These are phyloP conservation scores for Silurus meridionalis DNA, from an alignment of 2,113 vertebrate species.

Conservation along the genomic window DNA sequence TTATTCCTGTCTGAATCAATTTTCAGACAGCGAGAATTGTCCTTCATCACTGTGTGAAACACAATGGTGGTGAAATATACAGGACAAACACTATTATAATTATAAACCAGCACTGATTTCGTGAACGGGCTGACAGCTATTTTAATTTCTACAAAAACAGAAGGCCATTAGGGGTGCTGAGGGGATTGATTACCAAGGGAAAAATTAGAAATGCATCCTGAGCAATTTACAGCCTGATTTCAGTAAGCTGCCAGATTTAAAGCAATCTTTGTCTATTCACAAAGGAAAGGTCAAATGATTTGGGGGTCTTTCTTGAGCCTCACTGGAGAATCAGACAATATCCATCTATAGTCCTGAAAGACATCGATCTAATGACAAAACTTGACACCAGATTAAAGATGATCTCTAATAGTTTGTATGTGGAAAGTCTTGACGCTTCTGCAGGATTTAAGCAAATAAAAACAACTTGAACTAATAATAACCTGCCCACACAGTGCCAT, in stretches of 20 bases:
- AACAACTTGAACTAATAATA: slow-evolving; percentile 48
- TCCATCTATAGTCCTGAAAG: neutral
- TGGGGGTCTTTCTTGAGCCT: neutral
- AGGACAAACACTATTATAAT: slow-evolving; percentile 37
- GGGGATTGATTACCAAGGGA: slow-evolving; percentile 48
- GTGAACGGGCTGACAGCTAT: slow-evolving; percentile 43
- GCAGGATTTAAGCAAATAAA: slow-evolving; percentile 40
- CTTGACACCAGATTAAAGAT: slow-evolving; percentile 5
- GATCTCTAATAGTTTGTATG: neutral
- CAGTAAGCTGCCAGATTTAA: slow-evolving; percentile 33
- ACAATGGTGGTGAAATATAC: slow-evolving; percentile 6
- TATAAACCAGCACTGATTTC: slow-evolving; percentile 42
- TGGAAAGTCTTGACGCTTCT: slow-evolving; percentile 3
- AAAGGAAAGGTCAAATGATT: slow-evolving; percentile 36
- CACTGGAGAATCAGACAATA: neutral
- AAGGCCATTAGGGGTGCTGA: slow-evolving; percentile 31
- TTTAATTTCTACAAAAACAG: slow-evolving; percentile 51
- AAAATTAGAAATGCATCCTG: slow-evolving; percentile 48
- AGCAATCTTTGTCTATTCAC: slow-evolving; percentile 26
- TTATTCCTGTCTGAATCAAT: slow-evolving; percentile 36
- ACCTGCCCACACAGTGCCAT: slow-evolving; percentile 18
- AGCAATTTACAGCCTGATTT: slow-evolving; percentile 44
- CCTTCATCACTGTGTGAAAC: slow-evolving; percentile 31
- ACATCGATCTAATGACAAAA: neutral
- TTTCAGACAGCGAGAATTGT: slow-evolving; percentile 38